Conservation (phyloP, 2,113 vertebrate species). For the Mastomys natalensis region DNA sequence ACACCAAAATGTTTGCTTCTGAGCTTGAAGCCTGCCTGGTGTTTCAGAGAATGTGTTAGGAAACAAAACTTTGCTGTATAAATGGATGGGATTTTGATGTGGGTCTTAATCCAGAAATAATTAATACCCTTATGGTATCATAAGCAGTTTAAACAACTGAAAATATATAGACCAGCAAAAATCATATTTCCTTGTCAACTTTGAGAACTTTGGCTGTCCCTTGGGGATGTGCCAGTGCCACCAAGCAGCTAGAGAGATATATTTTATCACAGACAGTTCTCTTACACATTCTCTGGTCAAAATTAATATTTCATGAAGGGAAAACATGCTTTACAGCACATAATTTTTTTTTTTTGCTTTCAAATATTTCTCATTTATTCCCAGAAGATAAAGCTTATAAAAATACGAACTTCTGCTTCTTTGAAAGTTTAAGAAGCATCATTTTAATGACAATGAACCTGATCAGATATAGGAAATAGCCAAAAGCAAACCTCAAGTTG, state of each 20-base stretch:
- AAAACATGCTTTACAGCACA: slow-evolving; percentile 55
- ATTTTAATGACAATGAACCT: background rate
- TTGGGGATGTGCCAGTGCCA: background rate
- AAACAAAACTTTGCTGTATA: background rate
- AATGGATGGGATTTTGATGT: slow-evolving; percentile 19
- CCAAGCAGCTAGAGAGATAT: background rate
- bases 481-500: background rate
- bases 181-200: slow-evolving; percentile 18
- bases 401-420: slow-evolving; percentile 26
- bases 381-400: slow-evolving; percentile 38
- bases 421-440: slow-evolving; percentile 43
- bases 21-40: background rate
- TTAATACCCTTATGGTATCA: slow-evolving; percentile 64
- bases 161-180: background rate
- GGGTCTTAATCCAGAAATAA: slow-evolving; percentile 67
- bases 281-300: slow-evolving; percentile 21
- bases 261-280: slow-evolving; percentile 68
- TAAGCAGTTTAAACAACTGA: slow-evolving; percentile 60
- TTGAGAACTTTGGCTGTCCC: background rate
- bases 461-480: background rate
- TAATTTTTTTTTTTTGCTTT: background rate
- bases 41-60: background rate
- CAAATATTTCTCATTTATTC: slow-evolving; percentile 45
- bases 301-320: slow-evolving; percentile 77
- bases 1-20: background rate